Conservation (phyloP, 2,888 invertebrate genomes). For the Eumerus sabulonum region DNA sequence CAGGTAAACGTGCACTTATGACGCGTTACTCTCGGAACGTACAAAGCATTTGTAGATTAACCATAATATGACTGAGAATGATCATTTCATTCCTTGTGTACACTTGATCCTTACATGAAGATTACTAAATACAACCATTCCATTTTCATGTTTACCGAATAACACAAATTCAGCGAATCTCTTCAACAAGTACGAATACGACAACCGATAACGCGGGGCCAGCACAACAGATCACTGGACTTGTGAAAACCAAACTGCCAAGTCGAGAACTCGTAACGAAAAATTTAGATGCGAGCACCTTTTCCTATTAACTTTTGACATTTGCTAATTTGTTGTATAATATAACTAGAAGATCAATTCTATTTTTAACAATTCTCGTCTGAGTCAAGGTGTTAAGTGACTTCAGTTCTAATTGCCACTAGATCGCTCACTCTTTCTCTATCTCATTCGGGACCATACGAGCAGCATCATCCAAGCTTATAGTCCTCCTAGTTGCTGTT, state of each 20-base stretch:
- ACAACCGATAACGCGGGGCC: not conserved
- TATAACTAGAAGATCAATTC: slow-evolving; percentile 54
- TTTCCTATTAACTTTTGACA: slow-evolving; percentile 15
- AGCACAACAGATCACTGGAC: slow-evolving; percentile 13
- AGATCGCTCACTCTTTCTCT: slow-evolving; percentile 19
- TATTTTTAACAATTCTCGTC: slow-evolving; percentile 55
- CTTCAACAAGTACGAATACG: no score
- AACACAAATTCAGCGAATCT: not conserved
- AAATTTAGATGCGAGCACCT: no score
- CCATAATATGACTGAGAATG: no score
- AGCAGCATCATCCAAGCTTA: not conserved
- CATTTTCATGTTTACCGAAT: slow-evolving; percentile 1
- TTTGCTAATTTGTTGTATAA: slow-evolving; percentile 48
- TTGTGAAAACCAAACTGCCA: slow-evolving; percentile 28
- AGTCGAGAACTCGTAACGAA: slow-evolving; percentile 29
- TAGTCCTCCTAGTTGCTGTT: not conserved
- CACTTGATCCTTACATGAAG: slow-evolving; percentile 15
- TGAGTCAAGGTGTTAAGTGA: slow-evolving; percentile 58
- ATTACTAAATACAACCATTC: slow-evolving; percentile 1
- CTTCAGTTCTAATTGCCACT: slow-evolving; percentile 46
- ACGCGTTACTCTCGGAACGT: no score
- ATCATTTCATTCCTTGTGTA: no score
- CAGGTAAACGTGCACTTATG: no score
- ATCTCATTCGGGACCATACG: no score
- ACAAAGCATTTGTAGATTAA: no score